These are phyloP conservation scores for Henricia sp. DNA, from an alignment of 53 echinoderm and acorn worm species.

Conservation along the genomic window DNA sequence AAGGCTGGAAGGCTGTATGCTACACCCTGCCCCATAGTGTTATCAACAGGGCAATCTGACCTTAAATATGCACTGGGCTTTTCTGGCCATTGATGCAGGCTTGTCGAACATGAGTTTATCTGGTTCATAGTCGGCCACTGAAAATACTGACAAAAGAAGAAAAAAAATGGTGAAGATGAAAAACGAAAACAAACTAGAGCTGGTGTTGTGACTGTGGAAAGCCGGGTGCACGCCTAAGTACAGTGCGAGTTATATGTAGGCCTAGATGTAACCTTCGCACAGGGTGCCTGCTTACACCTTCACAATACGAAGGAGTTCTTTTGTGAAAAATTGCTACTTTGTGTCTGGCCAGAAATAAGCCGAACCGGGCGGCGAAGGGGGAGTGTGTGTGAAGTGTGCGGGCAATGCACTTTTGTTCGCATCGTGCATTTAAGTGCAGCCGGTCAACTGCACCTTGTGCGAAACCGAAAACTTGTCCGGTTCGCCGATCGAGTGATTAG, in stretches of 20 bases:
- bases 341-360: background rate
- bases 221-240: background rate
- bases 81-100: slow-evolving; percentile 29
- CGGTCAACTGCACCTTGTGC: background rate
- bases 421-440: background rate
- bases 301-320: background rate
- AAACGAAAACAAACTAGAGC: background rate
- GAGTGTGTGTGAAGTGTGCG: background rate
- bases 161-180: background rate
- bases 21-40: background rate
- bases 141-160: background rate
- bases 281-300: background rate
- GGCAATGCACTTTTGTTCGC: slow-evolving; percentile 12
- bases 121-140: slow-evolving; percentile 33
- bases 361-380: background rate
- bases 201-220: background rate
- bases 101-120: slow-evolving; percentile 53
- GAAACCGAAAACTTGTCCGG: background rate
- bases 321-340: slow-evolving; percentile 39
- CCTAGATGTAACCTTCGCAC: background rate
- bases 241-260: background rate
- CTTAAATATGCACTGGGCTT: slow-evolving; percentile 17
- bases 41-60: slow-evolving; percentile 16
- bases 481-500: background rate
- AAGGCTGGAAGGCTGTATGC: background rate